phyloP scores from a whole-genome alignment of 2,888 invertebrate genomes.

The Nemurella pictetii region DNA sequence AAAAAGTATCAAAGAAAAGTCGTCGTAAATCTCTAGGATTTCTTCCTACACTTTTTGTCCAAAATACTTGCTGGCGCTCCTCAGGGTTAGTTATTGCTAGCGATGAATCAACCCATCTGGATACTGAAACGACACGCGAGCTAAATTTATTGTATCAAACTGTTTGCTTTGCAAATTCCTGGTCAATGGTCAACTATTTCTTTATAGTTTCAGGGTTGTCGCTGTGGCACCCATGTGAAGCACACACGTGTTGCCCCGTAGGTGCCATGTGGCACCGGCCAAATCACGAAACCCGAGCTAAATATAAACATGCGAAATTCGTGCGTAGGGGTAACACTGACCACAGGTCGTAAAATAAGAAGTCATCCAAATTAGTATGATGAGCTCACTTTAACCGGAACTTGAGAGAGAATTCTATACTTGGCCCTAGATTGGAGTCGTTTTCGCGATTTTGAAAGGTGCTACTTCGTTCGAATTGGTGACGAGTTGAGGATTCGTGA shows the following conservation, averaged over 20 bases:
- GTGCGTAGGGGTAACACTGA: not conserved
- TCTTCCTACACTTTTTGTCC: not conserved
- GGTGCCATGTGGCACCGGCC: not conserved
- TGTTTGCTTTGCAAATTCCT: not conserved
- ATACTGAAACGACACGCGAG: not conserved
- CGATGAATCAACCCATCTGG: not conserved
- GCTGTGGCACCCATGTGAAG: not conserved
- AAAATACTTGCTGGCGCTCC: not conserved
- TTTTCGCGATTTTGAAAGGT: too few relatives aligned
- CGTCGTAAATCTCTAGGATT: not conserved
- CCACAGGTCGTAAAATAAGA: not conserved
- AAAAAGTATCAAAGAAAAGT: not conserved
- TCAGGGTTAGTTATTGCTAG: not conserved
- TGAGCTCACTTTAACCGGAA: not conserved
- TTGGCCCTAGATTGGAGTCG: too few relatives aligned
- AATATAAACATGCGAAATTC: not conserved
- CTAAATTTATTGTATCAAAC: not conserved
- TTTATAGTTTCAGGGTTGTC: not conserved
- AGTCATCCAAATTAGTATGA: not conserved
- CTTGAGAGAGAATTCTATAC: too few relatives aligned
- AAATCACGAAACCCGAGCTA: not conserved
- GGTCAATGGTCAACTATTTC: not conserved
- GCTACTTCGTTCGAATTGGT: too few relatives aligned
- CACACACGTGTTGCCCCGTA: not conserved
- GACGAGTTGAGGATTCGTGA: too few relatives aligned